Evolutionary conservation across 2,888 invertebrate genomes (phyloP).

Genomic region (Eilema sororculum): DNA sequence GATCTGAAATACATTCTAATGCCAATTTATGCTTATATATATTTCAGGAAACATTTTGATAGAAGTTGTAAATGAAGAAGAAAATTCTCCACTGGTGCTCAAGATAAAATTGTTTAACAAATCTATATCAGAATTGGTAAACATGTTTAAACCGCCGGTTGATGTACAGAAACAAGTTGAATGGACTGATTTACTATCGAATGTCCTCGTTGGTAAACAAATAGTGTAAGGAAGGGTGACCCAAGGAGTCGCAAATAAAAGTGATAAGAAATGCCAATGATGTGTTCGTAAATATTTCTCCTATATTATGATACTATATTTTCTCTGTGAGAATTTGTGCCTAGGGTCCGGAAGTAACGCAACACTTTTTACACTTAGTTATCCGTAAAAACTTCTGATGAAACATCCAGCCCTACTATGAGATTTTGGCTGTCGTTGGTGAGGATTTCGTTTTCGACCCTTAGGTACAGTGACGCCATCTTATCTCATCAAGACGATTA

Average conservation of each 20-base stretch:
- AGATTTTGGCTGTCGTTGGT: no score
- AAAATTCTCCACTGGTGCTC: conserved; percentile 63
- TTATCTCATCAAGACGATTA: no score
- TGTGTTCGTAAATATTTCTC: neutral
- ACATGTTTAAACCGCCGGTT: conserved; percentile 74
- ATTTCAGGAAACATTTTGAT: conserved; percentile 75
- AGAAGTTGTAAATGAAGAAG: conserved; percentile 64
- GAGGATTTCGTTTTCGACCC: no score
- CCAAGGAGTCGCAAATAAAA: neutral
- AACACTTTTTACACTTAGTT: no score
- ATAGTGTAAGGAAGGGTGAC: conserved; percentile 60
- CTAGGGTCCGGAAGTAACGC: no score
- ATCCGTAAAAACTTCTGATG: no score
- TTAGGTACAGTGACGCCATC: no score
- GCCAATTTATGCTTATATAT: conserved; percentile 11
- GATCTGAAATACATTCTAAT: no score
- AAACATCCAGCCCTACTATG: no score
- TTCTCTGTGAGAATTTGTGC: no score
- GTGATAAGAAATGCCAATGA: neutral
- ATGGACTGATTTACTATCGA: conserved; percentile 78
- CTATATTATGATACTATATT: no score
- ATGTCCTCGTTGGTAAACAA: conserved; percentile 78
- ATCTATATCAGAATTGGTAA: conserved; percentile 70
- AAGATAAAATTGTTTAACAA: conserved; percentile 71
- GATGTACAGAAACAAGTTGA: conserved; percentile 70